Conservation (phyloP, 2,888 invertebrate genomes). For the Deilephila elpenor region DNA sequence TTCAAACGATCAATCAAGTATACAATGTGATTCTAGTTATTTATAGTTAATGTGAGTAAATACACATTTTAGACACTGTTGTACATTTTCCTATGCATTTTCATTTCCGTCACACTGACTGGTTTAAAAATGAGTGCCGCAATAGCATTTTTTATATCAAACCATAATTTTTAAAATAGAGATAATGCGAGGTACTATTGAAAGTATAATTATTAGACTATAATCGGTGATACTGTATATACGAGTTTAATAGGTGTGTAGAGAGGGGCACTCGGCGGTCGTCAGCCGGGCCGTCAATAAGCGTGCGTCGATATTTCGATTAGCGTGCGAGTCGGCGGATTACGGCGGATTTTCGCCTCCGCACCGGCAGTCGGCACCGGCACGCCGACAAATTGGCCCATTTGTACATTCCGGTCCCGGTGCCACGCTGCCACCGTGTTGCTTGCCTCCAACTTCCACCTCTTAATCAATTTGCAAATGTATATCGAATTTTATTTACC, state of each 20-base stretch:
- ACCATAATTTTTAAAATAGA: neutral
- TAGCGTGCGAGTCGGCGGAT: constrained; percentile 78
- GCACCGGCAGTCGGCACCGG: constrained; percentile 52
- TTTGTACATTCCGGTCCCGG: constrained; percentile 66
- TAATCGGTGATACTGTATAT: neutral
- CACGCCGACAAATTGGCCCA: constrained; percentile 76
- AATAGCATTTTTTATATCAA: no score
- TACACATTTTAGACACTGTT: no score
- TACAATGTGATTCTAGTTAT: no score
- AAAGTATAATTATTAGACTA: neutral
- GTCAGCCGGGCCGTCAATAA: constrained; percentile 62
- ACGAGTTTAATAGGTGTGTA: neutral
- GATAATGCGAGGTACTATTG: neutral
- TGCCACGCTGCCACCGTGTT: constrained; percentile 41
- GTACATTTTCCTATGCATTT: no score
- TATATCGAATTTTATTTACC: constrained; percentile 10
- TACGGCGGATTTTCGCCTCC: constrained; percentile 82
- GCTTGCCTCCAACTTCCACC: constrained; percentile 18
- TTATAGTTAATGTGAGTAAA: no score
- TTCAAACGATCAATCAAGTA: no score
- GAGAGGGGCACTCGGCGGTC: neutral
- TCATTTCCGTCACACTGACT: no score
- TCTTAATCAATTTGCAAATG: constrained; percentile 19
- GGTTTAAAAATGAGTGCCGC: no score
- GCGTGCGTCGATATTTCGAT: constrained; percentile 81